phyloP scores from a whole-genome alignment of 2,113 vertebrate species.

The Hemichromis elongatus region DNA sequence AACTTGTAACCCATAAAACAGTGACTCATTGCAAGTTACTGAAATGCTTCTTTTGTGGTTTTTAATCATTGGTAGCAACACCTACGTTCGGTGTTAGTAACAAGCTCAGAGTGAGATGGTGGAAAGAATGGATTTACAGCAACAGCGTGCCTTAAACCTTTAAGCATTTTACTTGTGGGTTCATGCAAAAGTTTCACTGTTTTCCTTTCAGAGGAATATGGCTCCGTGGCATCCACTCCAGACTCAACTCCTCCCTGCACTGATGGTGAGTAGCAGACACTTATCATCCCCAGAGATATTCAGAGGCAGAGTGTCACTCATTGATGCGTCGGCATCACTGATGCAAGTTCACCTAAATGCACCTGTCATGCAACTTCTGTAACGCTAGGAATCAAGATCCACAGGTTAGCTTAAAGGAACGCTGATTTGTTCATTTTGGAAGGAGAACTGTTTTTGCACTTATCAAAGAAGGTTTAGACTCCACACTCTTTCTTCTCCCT shows the following conservation, averaged over 20 bases:
- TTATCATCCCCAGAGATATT: neutral
- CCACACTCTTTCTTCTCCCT: neutral
- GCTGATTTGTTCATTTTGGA: neutral
- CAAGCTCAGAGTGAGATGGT: neutral
- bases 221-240: conserved; percentile 76
- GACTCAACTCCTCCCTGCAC: conserved; percentile 79
- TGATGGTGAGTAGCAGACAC: conserved; percentile 62
- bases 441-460: neutral
- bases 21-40: neutral
- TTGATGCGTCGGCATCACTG: neutral
- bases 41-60: neutral
- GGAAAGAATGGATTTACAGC: neutral
- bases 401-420: neutral
- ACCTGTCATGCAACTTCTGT: neutral
- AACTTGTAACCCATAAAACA: neutral
- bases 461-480: conserved; percentile 27
- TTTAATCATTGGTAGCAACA: neutral
- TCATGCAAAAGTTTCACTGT: conserved; percentile 3
- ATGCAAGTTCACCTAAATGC: neutral
- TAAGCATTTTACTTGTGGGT: neutral
- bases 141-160: neutral
- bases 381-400: neutral
- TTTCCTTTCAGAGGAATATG: conserved; percentile 75
- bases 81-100: neutral
- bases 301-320: neutral